Evolutionary conservation across 2,113 vertebrate species (phyloP).

Genomic region (Psephotus haematonotus): DNA sequence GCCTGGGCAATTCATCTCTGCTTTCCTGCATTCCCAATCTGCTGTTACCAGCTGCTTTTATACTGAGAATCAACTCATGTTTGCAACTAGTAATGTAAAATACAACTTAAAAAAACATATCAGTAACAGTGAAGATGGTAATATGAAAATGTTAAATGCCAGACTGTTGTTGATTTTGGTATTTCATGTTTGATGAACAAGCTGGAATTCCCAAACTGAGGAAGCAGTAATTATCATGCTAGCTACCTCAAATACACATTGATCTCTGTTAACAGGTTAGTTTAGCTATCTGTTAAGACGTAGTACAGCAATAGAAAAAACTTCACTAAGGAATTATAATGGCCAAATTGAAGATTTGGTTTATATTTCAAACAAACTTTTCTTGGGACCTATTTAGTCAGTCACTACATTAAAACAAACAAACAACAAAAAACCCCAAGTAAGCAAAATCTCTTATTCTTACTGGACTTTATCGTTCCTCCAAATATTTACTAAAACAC

Average conservation of each 20-base stretch:
- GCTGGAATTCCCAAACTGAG: background rate
- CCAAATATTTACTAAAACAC: background rate
- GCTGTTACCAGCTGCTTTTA: background rate
- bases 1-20: slow-evolving; percentile 7
- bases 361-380: background rate
- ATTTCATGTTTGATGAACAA: background rate
- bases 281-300: background rate
- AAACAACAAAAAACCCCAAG: background rate
- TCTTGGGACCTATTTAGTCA: background rate
- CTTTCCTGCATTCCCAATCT: background rate
- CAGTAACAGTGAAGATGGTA: background rate
- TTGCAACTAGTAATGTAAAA: slow-evolving; percentile 1
- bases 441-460: background rate
- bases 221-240: background rate
- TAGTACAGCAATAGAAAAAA: background rate
- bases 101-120: accelerated
- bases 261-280: background rate
- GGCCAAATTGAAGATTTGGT: background rate
- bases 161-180: background rate
- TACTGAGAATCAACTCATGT: background rate
- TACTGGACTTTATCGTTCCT: background rate
- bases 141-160: background rate
- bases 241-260: background rate
- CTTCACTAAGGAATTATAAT: background rate
- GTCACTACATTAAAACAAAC: background rate